Evolutionary conservation across 2,797 vertebrate species (phyloP), one percentile per base, ranked within the genome.

Genomic region (Vultur gryphus): DNA sequence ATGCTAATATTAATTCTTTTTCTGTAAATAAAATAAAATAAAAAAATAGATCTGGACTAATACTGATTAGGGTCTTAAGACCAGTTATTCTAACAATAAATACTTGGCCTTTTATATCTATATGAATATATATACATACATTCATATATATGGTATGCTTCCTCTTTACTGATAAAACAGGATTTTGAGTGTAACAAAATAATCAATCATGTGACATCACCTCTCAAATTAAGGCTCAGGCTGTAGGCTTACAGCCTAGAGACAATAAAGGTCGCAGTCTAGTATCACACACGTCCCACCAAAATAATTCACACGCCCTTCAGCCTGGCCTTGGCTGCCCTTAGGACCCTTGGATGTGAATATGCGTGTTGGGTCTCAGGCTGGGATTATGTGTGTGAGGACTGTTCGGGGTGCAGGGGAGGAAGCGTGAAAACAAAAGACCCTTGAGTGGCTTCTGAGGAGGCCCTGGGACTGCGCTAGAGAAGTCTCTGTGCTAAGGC

Each of bases 241-340:
- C 55, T 78, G 37, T 15, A 69, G 35, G 66, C 44, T 89, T 89
- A 17, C 37, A 73, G 75, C 35, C 43, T 83, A 7, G 67, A 41
- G 70, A 61, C 0, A 1, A 29, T 16, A 20, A 71, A 87, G 21
- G 41, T n/a, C 31, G 7, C 57, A 41, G 80, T 33, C 69, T 10
- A 7, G 48, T 61, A 21, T 80, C 39, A 18, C n/a, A 44, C 35
- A 29, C 11, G 23, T 81, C 83, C 83, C 72, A 88, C 77, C 80
- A 81, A 35, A 92, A 44, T 61, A 52, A 51, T 81, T 92, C 72
- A 31, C 80, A 75, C 0, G 19, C 90, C 83, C 90, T 84, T 67
- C 69, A 86, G 76, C 79, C 66, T 65, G 81, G 81, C 81, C 93
- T 76, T 65, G 89, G 73, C 82, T 94, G 88, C 80, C 86, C 92